These are phyloP conservation scores for Tetramorium bicarinatum DNA, from an alignment of 2,888 invertebrate genomes.

Conservation along the genomic window DNA sequence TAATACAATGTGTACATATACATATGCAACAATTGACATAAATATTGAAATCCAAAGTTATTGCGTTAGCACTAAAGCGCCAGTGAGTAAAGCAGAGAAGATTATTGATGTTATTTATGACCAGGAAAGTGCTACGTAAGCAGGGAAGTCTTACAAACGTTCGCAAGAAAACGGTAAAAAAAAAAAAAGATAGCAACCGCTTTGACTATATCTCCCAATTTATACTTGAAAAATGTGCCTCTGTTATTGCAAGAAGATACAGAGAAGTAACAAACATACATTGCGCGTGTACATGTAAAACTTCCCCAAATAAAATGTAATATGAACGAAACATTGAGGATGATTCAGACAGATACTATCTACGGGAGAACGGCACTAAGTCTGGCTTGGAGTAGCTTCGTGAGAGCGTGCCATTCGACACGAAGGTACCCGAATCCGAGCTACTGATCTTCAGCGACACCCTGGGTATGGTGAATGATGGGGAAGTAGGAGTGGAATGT, in stretches of 20 bases:
- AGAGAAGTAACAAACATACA: background rate
- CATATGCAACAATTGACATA: constrained; percentile 34
- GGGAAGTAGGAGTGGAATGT: constrained; percentile 82
- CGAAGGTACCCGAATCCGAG: constrained; percentile 78
- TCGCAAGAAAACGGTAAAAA: background rate
- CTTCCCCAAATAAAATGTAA: background rate
- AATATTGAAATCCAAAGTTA: constrained; percentile 31
- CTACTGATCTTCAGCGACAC: constrained; percentile 80
- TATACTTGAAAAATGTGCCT: background rate
- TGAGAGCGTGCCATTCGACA: constrained; percentile 79
- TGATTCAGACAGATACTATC: constrained; percentile 70
- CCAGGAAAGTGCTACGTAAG: background rate
- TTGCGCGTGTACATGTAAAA: background rate
- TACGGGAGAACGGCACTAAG: constrained; percentile 78
- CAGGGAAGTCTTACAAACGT: constrained; percentile 8
- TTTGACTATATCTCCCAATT: background rate
- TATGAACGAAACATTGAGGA: background rate
- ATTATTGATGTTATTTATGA: constrained; percentile 23
- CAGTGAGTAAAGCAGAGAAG: constrained; percentile 66
- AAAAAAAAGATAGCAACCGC: background rate
- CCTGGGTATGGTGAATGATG: constrained; percentile 83
- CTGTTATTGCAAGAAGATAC: background rate
- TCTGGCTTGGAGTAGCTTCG: constrained; percentile 78
- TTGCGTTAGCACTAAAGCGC: constrained; percentile 62
- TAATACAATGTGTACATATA: background rate